A percentile compares a stretch with the other conserved stretches of the same genome.
These are phyloP conservation scores for Gibbula magus DNA, from an alignment of 2,888 invertebrate genomes.

Conservation along the genomic window DNA sequence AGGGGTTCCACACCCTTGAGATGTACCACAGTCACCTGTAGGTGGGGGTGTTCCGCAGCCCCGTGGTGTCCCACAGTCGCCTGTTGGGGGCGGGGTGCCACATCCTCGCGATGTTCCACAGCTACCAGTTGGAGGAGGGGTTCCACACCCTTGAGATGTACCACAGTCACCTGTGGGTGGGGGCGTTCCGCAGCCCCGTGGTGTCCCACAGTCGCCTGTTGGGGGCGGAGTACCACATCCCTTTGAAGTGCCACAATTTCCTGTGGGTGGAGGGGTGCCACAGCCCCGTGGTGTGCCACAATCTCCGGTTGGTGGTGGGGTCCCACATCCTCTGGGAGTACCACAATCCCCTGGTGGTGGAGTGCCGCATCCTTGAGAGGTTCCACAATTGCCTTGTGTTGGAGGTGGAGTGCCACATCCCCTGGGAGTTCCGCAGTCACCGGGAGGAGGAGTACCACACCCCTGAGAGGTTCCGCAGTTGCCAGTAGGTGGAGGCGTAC, in stretches of 20 bases:
- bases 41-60: conserved; percentile 33
- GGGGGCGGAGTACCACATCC: conserved; percentile 37
- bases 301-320: conserved; percentile 28
- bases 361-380: conserved; percentile 35
- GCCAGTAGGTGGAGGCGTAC: conserved; percentile 23
- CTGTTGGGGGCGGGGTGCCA: conserved; percentile 24
- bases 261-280: conserved; percentile 33
- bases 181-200: conserved; percentile 8
- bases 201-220: conserved; percentile 34
- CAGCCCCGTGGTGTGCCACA: conserved; percentile 39
- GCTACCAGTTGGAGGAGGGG: conserved; percentile 14
- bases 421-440: conserved; percentile 43
- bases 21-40: conserved; percentile 37
- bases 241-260: conserved; percentile 37
- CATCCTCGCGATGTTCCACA: conserved; percentile 22
- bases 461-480: conserved; percentile 31
- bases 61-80: conserved; percentile 32
- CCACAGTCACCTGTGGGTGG: conserved; percentile 17
- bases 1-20: conserved; percentile 37
- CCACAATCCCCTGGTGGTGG: conserved; percentile 35
- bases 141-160: conserved; percentile 15
- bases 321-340: conserved; percentile 40
- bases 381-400: conserved; percentile 1
- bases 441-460: conserved; percentile 31
- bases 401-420: conserved; percentile 41